Evolutionary conservation across 23 tunicate species (phyloP).

Genomic region (Ciona savignyi): DNA sequence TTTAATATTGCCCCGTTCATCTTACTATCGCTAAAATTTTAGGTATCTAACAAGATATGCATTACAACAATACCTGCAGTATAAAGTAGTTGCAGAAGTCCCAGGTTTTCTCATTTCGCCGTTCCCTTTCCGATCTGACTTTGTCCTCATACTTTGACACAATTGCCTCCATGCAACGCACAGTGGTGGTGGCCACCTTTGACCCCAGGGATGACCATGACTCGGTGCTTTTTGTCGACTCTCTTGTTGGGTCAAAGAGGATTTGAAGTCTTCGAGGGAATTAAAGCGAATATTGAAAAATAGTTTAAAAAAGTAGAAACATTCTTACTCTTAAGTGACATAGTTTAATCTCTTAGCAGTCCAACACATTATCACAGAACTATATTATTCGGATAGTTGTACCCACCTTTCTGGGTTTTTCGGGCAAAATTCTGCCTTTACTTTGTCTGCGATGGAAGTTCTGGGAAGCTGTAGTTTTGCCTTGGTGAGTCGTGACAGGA

Average conservation of each 20-base stretch:
- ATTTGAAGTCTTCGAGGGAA: conserved; percentile 34
- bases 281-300: too few species aligned
- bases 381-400: not conserved
- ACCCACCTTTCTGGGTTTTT: conserved; percentile 70
- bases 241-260: conserved; percentile 70
- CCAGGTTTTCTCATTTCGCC: conserved; percentile 90
- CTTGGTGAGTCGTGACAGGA: conserved; percentile 42
- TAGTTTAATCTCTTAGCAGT: too few species aligned
- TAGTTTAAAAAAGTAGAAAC: too few species aligned
- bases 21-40: too few species aligned
- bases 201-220: conserved; percentile 58
- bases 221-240: conserved; percentile 55
- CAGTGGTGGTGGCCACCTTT: conserved; percentile 57
- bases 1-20: too few species aligned
- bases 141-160: conserved; percentile 69
- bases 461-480: conserved; percentile 52
- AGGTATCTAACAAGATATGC: not conserved
- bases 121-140: conserved; percentile 81
- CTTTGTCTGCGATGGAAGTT: conserved; percentile 59
- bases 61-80: conserved; percentile 49
- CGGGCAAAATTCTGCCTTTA: conserved; percentile 79
- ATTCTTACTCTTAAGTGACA: too few species aligned
- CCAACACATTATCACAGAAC: too few species aligned
- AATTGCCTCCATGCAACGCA: conserved; percentile 67
- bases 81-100: conserved; percentile 87